phyloP scores from a whole-genome alignment of 2,797 vertebrate genomes.

The Rhincodon typus region DNA sequence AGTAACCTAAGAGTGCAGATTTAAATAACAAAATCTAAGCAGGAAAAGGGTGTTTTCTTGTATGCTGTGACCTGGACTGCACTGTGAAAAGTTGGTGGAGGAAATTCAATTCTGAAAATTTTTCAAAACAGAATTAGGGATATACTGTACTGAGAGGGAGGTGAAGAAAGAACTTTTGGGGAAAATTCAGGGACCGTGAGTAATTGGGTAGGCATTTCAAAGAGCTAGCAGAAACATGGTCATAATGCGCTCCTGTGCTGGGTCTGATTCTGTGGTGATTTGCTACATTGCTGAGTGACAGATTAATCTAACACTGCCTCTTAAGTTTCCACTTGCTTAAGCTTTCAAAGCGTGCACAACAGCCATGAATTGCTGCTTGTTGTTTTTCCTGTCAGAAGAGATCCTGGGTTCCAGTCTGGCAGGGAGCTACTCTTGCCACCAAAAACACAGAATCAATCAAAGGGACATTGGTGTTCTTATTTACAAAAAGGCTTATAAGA shows the following conservation, averaged over 20 bases:
- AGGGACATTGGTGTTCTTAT: too few relatives aligned
- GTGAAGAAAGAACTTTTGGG: too few relatives aligned
- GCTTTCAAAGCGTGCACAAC: background rate
- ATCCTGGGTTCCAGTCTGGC: background rate
- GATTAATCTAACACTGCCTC: background rate
- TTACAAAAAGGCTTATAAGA: too few relatives aligned
- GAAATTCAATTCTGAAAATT: too few relatives aligned
- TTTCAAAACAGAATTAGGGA: too few relatives aligned
- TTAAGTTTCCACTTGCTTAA: background rate
- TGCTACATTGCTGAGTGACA: background rate
- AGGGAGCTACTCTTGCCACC: background rate
- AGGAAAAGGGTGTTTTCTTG: too few relatives aligned
- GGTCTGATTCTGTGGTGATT: background rate
- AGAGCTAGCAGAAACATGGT: background rate
- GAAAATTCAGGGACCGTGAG: too few relatives aligned
- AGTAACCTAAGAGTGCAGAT: background rate
- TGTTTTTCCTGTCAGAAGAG: background rate
- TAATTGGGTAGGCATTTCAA: background rate
- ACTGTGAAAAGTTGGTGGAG: too few relatives aligned
- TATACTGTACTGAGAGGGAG: too few relatives aligned
- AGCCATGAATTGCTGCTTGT: background rate
- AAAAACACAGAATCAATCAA: background rate
- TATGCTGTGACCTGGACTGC: too few relatives aligned
- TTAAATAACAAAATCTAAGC: background rate
- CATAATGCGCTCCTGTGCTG: background rate